Evolutionary conservation across 1,140 invertebrate species (phyloP).

Genomic region (Dolichoris vasculosae): DNA sequence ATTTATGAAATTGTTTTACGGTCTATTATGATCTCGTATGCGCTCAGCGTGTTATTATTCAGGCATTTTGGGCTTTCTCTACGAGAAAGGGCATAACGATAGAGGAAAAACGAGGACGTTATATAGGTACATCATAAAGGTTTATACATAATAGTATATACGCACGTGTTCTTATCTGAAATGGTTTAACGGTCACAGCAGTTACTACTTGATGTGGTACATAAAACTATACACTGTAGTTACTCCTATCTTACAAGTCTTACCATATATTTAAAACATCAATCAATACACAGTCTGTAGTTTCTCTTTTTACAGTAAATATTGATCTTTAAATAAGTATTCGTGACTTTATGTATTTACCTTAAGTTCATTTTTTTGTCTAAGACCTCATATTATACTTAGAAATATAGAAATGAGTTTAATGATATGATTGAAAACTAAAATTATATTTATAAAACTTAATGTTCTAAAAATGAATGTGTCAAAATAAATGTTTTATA

Average conservation of each 20-base stretch:
- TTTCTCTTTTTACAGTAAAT: constrained; percentile 1
- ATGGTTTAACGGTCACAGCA: constrained; percentile 35
- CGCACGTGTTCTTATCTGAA: constrained; percentile 36
- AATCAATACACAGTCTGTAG: neutral
- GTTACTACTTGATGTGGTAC: constrained; percentile 37
- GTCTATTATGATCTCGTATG: constrained; percentile 31
- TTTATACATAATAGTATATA: constrained; percentile 14
- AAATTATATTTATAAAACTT: neutral
- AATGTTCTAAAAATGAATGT: neutral
- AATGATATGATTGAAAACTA: neutral
- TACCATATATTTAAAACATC: neutral
- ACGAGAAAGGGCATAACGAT: neutral
- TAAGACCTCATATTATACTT: no score
- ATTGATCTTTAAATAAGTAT: neutral
- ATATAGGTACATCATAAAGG: constrained; percentile 5
- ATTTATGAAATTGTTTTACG: constrained; percentile 38
- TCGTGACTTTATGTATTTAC: no score
- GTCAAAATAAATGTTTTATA: neutral
- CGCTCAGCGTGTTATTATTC: constrained; percentile 20
- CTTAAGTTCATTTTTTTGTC: no score
- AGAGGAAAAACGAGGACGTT: constrained; percentile 9
- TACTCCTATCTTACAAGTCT: constrained; percentile 4
- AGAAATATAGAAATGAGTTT: neutral
- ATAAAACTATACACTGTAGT: constrained; percentile 29
- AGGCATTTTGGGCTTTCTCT: constrained; percentile 35